Evolutionary conservation across 2,113 vertebrate species (phyloP).

Genomic region (Pygoscelis antarcticus): DNA sequence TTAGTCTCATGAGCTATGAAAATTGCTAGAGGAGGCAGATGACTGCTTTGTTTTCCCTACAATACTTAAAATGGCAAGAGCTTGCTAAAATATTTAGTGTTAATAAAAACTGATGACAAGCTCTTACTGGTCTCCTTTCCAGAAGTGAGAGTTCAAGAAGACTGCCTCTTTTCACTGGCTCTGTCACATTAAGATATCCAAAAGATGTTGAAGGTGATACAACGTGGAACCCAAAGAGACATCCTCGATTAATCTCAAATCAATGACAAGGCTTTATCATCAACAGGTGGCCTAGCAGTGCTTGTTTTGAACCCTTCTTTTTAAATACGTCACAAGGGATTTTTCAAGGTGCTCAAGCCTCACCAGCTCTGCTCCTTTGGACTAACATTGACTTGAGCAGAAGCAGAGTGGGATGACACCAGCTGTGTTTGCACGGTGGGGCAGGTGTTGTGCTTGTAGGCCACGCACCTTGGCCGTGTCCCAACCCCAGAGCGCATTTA

Average conservation of each 20-base stretch:
- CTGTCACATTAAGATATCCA: background rate
- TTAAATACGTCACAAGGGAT: background rate
- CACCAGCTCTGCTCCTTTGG: background rate
- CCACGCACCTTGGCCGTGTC: background rate
- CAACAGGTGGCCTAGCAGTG: background rate
- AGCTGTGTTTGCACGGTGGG: background rate
- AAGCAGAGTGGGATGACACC: background rate
- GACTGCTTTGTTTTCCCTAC: slow-evolving; percentile 10
- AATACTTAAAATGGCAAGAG: slow-evolving; percentile 18
- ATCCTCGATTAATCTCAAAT: background rate
- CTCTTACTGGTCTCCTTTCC: background rate
- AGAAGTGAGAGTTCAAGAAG: background rate
- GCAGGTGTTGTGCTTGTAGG: background rate
- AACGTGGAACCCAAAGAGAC: background rate
- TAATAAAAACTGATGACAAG: slow-evolving; percentile 15
- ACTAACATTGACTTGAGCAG: background rate
- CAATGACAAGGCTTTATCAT: background rate
- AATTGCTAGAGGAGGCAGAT: background rate
- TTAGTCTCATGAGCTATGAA: background rate
- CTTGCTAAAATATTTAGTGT: slow-evolving; percentile 31
- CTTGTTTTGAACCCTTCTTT: background rate
- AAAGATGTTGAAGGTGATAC: background rate
- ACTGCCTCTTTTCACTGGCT: background rate
- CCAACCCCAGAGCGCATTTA: background rate
- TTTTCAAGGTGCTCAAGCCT: background rate